These are phyloP conservation scores for Zingel zingel DNA, from an alignment of 2,113 vertebrate genomes.

Conservation along the genomic window DNA sequence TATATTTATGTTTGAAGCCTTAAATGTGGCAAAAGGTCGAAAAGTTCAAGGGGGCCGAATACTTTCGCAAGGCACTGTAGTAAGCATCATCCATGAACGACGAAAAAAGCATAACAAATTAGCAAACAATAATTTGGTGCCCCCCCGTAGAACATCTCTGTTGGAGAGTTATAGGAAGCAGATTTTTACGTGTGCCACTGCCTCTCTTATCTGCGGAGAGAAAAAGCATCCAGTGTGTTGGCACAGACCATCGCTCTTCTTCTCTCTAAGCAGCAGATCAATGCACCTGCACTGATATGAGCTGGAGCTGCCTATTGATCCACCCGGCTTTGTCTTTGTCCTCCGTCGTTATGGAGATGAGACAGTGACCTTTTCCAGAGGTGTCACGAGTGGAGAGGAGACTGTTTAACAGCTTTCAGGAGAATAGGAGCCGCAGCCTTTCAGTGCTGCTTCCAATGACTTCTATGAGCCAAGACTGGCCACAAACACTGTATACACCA, in stretches of 20 bases:
- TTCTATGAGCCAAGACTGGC: not conserved
- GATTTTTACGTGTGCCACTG: not conserved
- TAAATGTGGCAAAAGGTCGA: too few species aligned
- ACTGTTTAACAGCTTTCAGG: conserved; percentile 37
- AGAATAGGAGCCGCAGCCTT: not conserved
- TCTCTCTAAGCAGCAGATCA: conserved; percentile 67
- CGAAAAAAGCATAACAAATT: too few species aligned
- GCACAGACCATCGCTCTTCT: conserved; percentile 57
- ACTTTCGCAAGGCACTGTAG: too few species aligned
- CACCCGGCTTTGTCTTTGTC: conserved; percentile 70
- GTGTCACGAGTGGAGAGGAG: conserved; percentile 59
- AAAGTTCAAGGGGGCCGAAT: too few species aligned
- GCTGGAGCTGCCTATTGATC: conserved; percentile 77
- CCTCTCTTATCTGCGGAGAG: conserved; percentile 36
- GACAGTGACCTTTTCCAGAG: conserved; percentile 75
- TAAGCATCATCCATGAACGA: too few species aligned
- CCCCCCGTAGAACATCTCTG: too few species aligned
- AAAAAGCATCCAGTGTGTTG: conserved; percentile 41
- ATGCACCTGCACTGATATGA: conserved; percentile 73
- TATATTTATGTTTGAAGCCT: too few species aligned
- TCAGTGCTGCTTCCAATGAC: not conserved
- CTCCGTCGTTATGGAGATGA: conserved; percentile 79
- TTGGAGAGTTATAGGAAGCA: too few species aligned
- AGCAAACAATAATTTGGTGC: too few species aligned
- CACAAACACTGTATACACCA: not conserved